phyloP scores from a whole-genome alignment of 2,888 invertebrate species.

The Netelia melanura region DNA sequence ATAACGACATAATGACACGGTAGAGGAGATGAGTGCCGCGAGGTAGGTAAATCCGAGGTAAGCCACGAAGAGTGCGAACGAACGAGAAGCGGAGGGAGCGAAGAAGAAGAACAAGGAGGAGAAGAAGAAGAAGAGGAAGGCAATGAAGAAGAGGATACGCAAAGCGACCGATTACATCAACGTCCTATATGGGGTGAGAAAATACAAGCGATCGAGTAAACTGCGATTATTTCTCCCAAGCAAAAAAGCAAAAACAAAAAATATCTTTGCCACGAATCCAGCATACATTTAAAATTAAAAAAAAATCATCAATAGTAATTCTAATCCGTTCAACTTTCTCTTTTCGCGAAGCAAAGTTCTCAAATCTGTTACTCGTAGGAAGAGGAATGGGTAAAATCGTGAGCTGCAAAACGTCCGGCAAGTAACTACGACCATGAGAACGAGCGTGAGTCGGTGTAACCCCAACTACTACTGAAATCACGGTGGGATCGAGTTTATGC shows the following conservation, averaged over 20 bases:
- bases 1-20: conserved; percentile 84
- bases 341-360: background rate
- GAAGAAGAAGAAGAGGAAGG: conserved; percentile 45
- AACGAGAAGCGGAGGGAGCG: conserved; percentile 48
- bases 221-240: background rate
- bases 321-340: background rate
- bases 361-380: background rate
- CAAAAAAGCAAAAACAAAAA: background rate
- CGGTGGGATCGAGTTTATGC: background rate
- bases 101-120: conserved; percentile 34
- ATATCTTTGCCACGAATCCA: background rate
- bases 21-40: conserved; percentile 82
- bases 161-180: conserved; percentile 55
- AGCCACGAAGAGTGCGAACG: conserved; percentile 61
- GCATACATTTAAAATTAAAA: too few relatives aligned
- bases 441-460: too few relatives aligned
- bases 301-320: background rate
- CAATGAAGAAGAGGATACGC: conserved; percentile 12
- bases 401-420: too few relatives aligned
- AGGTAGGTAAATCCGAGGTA: conserved; percentile 81
- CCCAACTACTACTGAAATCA: too few relatives aligned
- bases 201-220: conserved; percentile 5
- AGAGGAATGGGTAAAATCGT: too few relatives aligned
- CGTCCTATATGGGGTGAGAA: background rate
- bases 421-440: too few relatives aligned